phyloP scores from a whole-genome alignment of 2,797 vertebrate genomes.

The Microhierax caerulescens region DNA sequence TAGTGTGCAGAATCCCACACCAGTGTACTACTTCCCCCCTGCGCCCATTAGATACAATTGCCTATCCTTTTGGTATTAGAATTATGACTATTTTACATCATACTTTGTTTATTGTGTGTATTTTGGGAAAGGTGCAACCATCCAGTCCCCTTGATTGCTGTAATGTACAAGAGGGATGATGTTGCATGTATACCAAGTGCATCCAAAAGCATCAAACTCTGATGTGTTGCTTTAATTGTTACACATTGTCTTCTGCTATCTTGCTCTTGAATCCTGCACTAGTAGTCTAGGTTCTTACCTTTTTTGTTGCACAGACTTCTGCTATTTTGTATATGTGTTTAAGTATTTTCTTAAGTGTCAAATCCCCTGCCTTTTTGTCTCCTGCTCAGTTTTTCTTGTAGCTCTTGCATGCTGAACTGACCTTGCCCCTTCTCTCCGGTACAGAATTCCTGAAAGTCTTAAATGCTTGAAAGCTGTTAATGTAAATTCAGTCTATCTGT shows the following conservation, averaged over 20 bases:
- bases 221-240: background rate
- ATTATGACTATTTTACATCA: background rate
- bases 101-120: background rate
- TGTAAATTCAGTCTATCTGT: constrained; percentile 8
- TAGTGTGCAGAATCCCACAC: background rate
- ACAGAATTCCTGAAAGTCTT: background rate
- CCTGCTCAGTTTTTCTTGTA: background rate
- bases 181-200: background rate
- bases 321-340: background rate
- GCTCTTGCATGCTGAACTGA: background rate
- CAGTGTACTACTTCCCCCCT: background rate
- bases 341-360: background rate
- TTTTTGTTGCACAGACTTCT: background rate
- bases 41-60: background rate
- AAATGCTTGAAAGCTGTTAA: constrained; percentile 43
- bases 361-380: background rate
- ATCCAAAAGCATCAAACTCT: background rate
- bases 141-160: background rate
- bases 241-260: background rate
- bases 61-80: background rate
- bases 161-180: background rate
- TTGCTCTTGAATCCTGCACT: background rate
- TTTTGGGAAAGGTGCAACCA: background rate
- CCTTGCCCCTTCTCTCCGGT: background rate
- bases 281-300: background rate